These are phyloP conservation scores for Eulemur macaco DNA, from an alignment of 2,113 vertebrate genomes.

Conservation along the genomic window DNA sequence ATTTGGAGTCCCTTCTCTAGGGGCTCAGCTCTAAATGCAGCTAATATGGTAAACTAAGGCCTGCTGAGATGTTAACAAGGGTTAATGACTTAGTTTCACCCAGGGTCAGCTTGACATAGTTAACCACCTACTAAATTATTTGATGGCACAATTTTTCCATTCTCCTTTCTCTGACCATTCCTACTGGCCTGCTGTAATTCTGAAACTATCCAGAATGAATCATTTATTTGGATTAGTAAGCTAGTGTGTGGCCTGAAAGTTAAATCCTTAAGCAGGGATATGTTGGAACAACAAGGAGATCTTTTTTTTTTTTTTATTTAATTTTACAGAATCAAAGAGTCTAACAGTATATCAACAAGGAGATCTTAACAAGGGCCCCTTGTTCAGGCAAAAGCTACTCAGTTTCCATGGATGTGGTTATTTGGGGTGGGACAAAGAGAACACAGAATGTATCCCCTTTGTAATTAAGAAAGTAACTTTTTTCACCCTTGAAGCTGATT, in stretches of 20 bases:
- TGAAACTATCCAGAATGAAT: constrained; percentile 14
- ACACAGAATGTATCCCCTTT: not conserved
- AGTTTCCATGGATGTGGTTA: not conserved
- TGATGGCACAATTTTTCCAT: not conserved
- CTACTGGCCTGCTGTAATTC: not conserved
- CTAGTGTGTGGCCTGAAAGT: not conserved
- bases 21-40: not conserved
- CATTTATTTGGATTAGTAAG: constrained; percentile 36
- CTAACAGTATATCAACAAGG: not conserved
- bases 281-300: not conserved
- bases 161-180: not conserved
- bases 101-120: not conserved
- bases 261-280: not conserved
- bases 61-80: not conserved
- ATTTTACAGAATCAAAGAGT: too few relatives aligned
- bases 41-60: constrained; percentile 11
- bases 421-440: not conserved
- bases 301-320: not conserved
- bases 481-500: not conserved
- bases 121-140: constrained; percentile 29
- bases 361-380: not conserved
- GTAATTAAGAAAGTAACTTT: not conserved
- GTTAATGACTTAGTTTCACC: constrained; percentile 35
- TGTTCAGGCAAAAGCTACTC: not conserved
- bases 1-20: not conserved